These are phyloP conservation scores for Liposcelis brunnea DNA, from an alignment of 2,888 invertebrate species.

Conservation along the genomic window DNA sequence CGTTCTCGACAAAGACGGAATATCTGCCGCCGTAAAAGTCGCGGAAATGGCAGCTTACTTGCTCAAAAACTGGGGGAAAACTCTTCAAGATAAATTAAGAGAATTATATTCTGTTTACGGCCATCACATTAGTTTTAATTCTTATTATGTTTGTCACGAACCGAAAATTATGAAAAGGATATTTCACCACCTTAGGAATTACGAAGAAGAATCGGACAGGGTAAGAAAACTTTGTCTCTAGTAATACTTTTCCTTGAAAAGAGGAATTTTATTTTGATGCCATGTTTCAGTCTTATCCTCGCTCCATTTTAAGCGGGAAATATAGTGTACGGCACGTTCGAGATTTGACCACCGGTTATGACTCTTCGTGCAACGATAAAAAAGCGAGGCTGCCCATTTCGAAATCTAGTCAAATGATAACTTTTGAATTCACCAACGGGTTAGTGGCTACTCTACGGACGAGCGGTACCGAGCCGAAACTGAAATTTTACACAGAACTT, in stretches of 20 bases:
- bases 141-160: slow-evolving; percentile 79
- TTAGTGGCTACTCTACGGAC: slow-evolving; percentile 77
- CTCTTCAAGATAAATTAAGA: slow-evolving; percentile 26
- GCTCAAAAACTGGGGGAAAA: slow-evolving; percentile 27
- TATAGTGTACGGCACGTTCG: slow-evolving; percentile 51
- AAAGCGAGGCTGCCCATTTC: slow-evolving; percentile 52
- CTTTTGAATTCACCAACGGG: slow-evolving; percentile 77
- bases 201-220: slow-evolving; percentile 34
- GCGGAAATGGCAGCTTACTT: slow-evolving; percentile 62
- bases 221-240: slow-evolving; percentile 29
- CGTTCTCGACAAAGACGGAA: slow-evolving; percentile 92
- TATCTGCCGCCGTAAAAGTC: slow-evolving; percentile 68
- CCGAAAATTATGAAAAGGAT: slow-evolving; percentile 47
- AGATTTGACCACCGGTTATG: slow-evolving; percentile 79
- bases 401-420: slow-evolving; percentile 74
- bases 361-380: slow-evolving; percentile 49
- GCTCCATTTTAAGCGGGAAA: slow-evolving; percentile 39
- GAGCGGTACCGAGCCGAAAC: slow-evolving; percentile 97
- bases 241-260: slow-evolving; percentile 8
- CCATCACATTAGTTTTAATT: slow-evolving; percentile 70
- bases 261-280: slow-evolving; percentile 7
- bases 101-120: slow-evolving; percentile 47
- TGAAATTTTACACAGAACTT: slow-evolving; percentile 95
- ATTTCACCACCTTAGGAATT: slow-evolving; percentile 69
- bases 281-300: slow-evolving; percentile 43